Evolutionary conservation across 2,113 vertebrate genomes (phyloP).

Genomic region (Myocastor coypus): DNA sequence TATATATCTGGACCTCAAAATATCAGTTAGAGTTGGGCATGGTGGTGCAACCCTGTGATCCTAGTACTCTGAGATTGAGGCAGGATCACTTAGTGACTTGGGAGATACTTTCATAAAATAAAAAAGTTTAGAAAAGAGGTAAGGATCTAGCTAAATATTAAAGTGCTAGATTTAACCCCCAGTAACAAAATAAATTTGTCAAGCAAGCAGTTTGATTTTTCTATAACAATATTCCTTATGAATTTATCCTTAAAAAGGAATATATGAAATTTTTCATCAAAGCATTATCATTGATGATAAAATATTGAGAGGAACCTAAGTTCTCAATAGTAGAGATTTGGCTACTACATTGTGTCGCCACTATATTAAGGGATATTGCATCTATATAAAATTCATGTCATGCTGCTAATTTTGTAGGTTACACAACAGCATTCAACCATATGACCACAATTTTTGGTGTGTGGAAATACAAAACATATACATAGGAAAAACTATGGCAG

Average conservation of each 20-base stretch:
- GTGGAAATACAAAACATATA: conserved; percentile 9
- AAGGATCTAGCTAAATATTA: neutral
- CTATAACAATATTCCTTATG: neutral
- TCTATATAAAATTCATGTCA: neutral
- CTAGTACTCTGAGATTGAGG: neutral
- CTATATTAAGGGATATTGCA: neutral
- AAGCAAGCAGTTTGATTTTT: neutral
- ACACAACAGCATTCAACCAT: neutral
- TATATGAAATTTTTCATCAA: neutral
- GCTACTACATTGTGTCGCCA: neutral
- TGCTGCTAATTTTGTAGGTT: neutral
- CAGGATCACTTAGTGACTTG: neutral
- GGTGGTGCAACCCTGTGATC: neutral
- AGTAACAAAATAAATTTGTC: neutral
- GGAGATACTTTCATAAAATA: neutral
- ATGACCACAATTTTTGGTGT: neutral
- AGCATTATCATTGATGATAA: neutral
- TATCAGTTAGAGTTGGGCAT: neutral
- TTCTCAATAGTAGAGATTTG: neutral
- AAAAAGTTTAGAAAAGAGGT: neutral
- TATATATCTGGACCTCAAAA: neutral
- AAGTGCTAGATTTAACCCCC: neutral
- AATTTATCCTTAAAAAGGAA: conserved; percentile 8
- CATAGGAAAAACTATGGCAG: neutral
- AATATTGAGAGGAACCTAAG: neutral